Conservation (phyloP, 2,113 vertebrate genomes). For the Oryzias celebensis region DNA sequence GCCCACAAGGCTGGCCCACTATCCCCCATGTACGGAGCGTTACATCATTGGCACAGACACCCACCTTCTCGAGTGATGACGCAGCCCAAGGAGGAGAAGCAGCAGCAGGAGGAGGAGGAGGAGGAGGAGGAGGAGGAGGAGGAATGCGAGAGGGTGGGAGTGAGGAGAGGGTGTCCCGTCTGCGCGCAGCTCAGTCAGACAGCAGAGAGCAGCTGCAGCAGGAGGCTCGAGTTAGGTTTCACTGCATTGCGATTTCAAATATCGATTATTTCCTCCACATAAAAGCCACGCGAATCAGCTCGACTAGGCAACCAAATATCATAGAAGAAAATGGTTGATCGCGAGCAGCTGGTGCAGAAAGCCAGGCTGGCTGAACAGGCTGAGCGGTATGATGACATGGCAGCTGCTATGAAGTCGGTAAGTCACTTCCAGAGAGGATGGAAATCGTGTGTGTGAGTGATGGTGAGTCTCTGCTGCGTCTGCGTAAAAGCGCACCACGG, state of each 20-base stretch:
- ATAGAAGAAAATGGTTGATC: slow-evolving; percentile 87
- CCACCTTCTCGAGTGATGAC: slow-evolving; percentile 78
- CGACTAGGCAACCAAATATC: slow-evolving; percentile 42
- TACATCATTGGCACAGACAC: slow-evolving; percentile 76
- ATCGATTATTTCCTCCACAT: slow-evolving; percentile 49
- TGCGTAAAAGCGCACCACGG: slow-evolving; percentile 17
- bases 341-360: slow-evolving; percentile 99
- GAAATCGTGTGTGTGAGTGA: not conserved
- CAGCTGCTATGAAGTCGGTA: slow-evolving; percentile 98
- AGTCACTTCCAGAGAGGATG: slow-evolving; percentile 67
- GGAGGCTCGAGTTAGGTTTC: slow-evolving; percentile 66
- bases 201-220: slow-evolving; percentile 81
- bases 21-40: slow-evolving; percentile 68
- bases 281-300: slow-evolving; percentile 43
- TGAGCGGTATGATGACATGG: slow-evolving; percentile 98
- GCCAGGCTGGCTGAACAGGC: slow-evolving; percentile 98
- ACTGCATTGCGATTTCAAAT: slow-evolving; percentile 71
- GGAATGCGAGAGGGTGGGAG: slow-evolving; percentile 23
- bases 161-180: slow-evolving; percentile 72
- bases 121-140: slow-evolving; percentile 23
- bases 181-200: slow-evolving; percentile 76
- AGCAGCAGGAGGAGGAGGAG: slow-evolving; percentile 42
- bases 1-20: slow-evolving; percentile 37
- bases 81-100: slow-evolving; percentile 66
- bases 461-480: not conserved